These are phyloP conservation scores for Pyrgus malvae DNA, from an alignment of 2,888 invertebrate genomes.

Conservation along the genomic window DNA sequence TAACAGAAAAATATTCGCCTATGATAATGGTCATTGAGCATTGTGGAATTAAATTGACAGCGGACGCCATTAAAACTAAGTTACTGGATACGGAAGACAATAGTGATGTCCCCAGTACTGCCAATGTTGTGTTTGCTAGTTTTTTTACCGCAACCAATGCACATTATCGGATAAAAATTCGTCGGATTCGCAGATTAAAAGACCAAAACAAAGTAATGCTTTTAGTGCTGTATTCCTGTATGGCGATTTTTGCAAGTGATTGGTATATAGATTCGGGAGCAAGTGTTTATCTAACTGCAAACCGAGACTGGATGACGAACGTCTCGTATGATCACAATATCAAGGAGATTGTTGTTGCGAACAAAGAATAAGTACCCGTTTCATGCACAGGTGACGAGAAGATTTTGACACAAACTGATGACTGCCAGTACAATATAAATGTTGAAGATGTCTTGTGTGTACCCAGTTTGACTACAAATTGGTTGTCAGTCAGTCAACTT, in stretches of 20 bases:
- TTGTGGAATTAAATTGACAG: slow-evolving; percentile 30
- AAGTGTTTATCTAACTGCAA: slow-evolving; percentile 28
- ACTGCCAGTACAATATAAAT: slow-evolving; percentile 29
- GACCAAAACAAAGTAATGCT: slow-evolving; percentile 33
- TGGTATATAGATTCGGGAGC: slow-evolving; percentile 36
- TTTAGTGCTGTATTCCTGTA: slow-evolving; percentile 38
- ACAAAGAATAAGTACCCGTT: slow-evolving; percentile 27
- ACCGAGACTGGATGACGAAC: slow-evolving; percentile 28
- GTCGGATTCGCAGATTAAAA: too few species aligned
- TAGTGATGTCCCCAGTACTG: slow-evolving; percentile 17
- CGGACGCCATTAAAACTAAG: slow-evolving; percentile 36
- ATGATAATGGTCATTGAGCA: slow-evolving; percentile 38
- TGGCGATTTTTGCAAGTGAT: slow-evolving; percentile 36
- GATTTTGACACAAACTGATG: slow-evolving; percentile 23
- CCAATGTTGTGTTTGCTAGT: slow-evolving; percentile 32
- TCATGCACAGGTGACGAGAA: slow-evolving; percentile 29
- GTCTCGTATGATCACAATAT: slow-evolving; percentile 12
- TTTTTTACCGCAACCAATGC: slow-evolving; percentile 36
- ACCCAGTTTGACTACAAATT: slow-evolving; percentile 30
- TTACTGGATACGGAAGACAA: slow-evolving; percentile 31
- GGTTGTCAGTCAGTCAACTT: slow-evolving; percentile 31
- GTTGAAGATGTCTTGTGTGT: slow-evolving; percentile 32
- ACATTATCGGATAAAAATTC: slow-evolving; percentile 24
- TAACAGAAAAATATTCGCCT: slow-evolving; percentile 33
- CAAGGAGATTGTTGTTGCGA: slow-evolving; percentile 32